Percentiles rank a stretch among this genome's conserved stretches.
These are phyloP conservation scores for Peucedramus taeniatus DNA, from an alignment of 2,113 vertebrate genomes.

Conservation along the genomic window DNA sequence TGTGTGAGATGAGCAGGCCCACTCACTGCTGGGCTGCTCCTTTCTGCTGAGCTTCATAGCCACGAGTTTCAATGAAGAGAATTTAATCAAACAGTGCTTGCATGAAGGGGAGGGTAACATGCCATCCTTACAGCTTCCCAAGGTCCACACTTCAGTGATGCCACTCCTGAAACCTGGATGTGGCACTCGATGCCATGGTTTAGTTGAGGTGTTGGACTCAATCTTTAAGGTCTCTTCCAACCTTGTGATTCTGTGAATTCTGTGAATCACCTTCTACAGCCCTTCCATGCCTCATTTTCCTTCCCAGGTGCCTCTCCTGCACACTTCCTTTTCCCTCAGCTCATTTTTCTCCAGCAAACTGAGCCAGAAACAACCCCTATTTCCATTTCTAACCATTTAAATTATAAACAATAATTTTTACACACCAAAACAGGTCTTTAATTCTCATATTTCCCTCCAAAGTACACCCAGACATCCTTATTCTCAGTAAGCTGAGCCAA, in stretches of 20 bases:
- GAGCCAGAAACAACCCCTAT: slow-evolving; percentile 4
- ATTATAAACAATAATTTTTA: slow-evolving; percentile 27
- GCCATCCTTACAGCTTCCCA: background rate
- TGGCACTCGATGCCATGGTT: background rate
- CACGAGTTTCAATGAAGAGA: background rate
- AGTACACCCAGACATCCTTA: slow-evolving; percentile 15
- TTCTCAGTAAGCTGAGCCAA: background rate
- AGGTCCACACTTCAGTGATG: background rate
- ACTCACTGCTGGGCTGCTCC: background rate
- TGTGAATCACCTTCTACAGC: background rate
- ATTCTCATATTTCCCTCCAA: background rate
- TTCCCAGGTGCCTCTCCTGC: background rate
- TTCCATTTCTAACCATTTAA: slow-evolving; percentile 22
- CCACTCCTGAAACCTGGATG: background rate
- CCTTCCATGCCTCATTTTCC: background rate
- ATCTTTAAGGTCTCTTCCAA: background rate
- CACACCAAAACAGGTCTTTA: background rate
- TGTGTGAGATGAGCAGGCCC: accelerated
- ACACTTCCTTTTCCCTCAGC: background rate
- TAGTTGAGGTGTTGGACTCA: background rate
- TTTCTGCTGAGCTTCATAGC: background rate
- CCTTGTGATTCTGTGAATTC: background rate
- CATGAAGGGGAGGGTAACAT: background rate
- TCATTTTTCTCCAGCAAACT: background rate
- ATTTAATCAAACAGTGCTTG: accelerated